Conservation (phyloP, 1,140 invertebrate genomes). For the Plodia interpunctella region DNA sequence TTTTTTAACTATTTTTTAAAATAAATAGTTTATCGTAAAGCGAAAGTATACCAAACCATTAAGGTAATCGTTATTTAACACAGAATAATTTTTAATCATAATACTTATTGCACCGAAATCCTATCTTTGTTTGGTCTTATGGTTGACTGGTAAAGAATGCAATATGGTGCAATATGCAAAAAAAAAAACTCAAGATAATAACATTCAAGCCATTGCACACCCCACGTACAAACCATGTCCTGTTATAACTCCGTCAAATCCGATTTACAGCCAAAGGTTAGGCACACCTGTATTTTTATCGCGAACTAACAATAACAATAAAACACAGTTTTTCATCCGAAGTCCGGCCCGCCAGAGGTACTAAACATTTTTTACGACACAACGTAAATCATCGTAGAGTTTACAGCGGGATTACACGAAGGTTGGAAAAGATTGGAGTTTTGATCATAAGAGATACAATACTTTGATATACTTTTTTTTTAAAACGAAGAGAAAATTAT, state of each 20-base stretch:
- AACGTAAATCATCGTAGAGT: slow-evolving; percentile 7
- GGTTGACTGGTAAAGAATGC: too few relatives aligned
- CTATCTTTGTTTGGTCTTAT: too few relatives aligned
- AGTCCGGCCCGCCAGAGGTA: background rate
- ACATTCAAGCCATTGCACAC: background rate
- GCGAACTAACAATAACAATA: slow-evolving; percentile 7
- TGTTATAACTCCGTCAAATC: background rate
- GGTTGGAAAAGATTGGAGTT: background rate
- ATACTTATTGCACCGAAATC: too few relatives aligned
- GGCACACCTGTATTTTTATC: background rate
- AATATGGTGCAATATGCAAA: too few relatives aligned
- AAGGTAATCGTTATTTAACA: too few relatives aligned
- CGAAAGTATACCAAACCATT: too few relatives aligned
- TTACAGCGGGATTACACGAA: background rate
- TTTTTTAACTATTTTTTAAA: too few relatives aligned
- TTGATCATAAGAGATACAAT: background rate
- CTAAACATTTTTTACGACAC: slow-evolving; percentile 3
- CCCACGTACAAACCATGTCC: background rate
- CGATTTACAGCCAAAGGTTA: slow-evolving; percentile 4
- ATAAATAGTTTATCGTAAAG: too few relatives aligned
- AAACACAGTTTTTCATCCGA: slow-evolving; percentile 1
- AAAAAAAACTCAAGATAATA: too few relatives aligned
- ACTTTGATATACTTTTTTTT: too few relatives aligned
- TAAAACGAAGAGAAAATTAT: too few relatives aligned
- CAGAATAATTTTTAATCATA: too few relatives aligned